These are phyloP conservation scores for Pseudomugil tenellus DNA, from an alignment of 2,797 vertebrate species.

Conservation along the genomic window DNA sequence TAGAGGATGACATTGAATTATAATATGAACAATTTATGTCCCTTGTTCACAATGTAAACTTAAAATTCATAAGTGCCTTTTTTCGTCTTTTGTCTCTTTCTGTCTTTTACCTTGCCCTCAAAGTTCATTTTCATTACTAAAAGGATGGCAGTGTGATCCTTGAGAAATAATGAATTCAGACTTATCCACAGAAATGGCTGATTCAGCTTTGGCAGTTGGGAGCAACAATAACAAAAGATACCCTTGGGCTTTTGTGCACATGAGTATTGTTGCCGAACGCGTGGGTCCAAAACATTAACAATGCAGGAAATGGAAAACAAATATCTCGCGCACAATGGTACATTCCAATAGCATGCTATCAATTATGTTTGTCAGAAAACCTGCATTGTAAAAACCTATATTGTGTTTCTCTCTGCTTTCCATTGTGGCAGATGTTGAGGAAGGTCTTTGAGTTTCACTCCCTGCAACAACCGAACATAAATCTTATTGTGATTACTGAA, in stretches of 20 bases:
- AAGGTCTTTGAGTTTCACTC: slow-evolving; percentile 30
- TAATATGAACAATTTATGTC: not conserved
- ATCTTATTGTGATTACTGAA: slow-evolving; percentile 22
- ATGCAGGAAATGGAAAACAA: slow-evolving; percentile 57
- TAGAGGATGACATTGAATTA: not conserved
- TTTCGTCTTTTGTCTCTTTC: not conserved
- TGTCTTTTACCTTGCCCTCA: slow-evolving; percentile 33
- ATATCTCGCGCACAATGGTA: slow-evolving; percentile 55
- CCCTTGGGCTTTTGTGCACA: slow-evolving; percentile 73
- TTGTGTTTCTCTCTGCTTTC: slow-evolving; percentile 36
- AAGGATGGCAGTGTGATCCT: slow-evolving; percentile 59
- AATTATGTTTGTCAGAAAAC: slow-evolving; percentile 50
- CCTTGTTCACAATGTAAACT: slow-evolving; percentile 15
- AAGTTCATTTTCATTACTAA: slow-evolving; percentile 61
- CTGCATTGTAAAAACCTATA: slow-evolving; percentile 7
- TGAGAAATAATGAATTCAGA: slow-evolving; percentile 73
- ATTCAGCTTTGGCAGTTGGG: slow-evolving; percentile 64
- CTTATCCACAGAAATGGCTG: slow-evolving; percentile 61
- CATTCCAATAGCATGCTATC: slow-evolving; percentile 53
- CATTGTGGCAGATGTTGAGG: slow-evolving; percentile 32
- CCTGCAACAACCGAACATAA: slow-evolving; percentile 6
- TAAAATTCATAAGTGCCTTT: slow-evolving; percentile 25
- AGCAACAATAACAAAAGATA: slow-evolving; percentile 69
- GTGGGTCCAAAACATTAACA: slow-evolving; percentile 58
- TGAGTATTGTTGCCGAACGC: slow-evolving; percentile 56